phyloP scores from a whole-genome alignment of 1,140 invertebrate species.

The Leucophenga varia region DNA sequence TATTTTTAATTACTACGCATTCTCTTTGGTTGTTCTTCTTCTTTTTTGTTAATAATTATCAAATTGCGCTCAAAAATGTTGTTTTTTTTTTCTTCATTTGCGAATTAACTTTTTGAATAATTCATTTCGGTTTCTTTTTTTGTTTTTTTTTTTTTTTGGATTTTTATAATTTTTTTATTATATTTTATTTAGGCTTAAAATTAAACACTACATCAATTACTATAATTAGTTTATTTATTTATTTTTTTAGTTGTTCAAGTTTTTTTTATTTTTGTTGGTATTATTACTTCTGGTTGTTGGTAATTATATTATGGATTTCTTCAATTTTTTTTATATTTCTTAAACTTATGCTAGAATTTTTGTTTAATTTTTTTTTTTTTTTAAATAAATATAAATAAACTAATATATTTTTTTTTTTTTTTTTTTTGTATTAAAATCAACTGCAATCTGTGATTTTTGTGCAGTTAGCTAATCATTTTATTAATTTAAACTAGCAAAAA shows the following conservation, averaged over 20 bases:
- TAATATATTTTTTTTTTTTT: constrained; percentile 25
- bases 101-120: background rate
- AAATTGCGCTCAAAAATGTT: too few species aligned
- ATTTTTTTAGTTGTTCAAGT: constrained; percentile 23
- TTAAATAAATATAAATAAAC: constrained; percentile 45
- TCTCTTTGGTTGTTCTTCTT: too few species aligned
- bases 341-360: constrained; percentile 24
- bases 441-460: constrained; percentile 43
- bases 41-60: too few species aligned
- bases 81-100: constrained; percentile 1
- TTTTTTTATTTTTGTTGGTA: constrained; percentile 19
- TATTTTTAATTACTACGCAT: too few species aligned
- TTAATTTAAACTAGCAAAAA: too few species aligned
- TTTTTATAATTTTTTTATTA: constrained; percentile 10
- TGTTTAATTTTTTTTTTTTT: constrained; percentile 16
- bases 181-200: constrained; percentile 30
- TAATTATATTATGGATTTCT: constrained; percentile 56
- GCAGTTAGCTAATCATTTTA: constrained; percentile 40
- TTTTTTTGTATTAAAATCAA: constrained; percentile 35
- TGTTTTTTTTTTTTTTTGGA: constrained; percentile 1
- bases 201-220: constrained; percentile 53
- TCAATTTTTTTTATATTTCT: constrained; percentile 32
- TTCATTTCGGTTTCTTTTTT: background rate
- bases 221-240: constrained; percentile 55
- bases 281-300: constrained; percentile 23